A percentile compares a stretch with the other conserved stretches of the same genome.
Evolutionary conservation across 2,888 invertebrate species (phyloP).

Genomic region (Hedya salicella): DNA sequence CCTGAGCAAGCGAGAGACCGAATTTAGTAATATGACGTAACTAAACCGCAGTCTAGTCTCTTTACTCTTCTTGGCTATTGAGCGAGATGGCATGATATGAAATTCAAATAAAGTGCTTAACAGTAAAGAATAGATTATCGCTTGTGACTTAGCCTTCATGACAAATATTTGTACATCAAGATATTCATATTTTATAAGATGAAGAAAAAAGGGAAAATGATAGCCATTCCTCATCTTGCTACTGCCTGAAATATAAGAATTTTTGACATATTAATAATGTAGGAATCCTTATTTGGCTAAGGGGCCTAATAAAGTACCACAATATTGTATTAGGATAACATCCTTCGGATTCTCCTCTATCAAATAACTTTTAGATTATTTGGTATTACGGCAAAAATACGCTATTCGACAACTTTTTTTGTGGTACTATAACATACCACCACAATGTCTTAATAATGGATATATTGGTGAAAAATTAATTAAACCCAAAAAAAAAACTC

Average conservation of each 20-base stretch:
- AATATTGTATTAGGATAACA: constrained; percentile 1
- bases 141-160: neutral
- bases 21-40: too few relatives aligned
- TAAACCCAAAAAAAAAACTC: too few relatives aligned
- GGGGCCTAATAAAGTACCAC: constrained; percentile 11
- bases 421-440: too few relatives aligned
- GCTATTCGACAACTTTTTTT: neutral
- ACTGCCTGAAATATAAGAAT: constrained; percentile 17
- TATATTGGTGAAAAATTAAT: too few relatives aligned
- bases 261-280: constrained; percentile 22
- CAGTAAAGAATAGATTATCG: neutral
- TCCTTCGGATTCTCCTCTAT: constrained; percentile 1
- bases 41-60: too few relatives aligned
- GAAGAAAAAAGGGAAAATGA: constrained; percentile 20
- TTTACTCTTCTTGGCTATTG: too few relatives aligned
- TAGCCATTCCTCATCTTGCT: constrained; percentile 28
- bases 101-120: too few relatives aligned
- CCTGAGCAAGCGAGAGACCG: too few relatives aligned
- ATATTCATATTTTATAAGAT: constrained; percentile 35
- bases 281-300: constrained; percentile 8
- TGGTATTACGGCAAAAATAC: neutral
- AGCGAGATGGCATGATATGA: too few relatives aligned
- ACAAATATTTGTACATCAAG: constrained; percentile 20
- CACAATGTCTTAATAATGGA: too few relatives aligned
- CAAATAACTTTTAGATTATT: neutral